These are phyloP conservation scores for Chlorodrepanis virens DNA, from an alignment of 2,113 vertebrate species.

Conservation along the genomic window DNA sequence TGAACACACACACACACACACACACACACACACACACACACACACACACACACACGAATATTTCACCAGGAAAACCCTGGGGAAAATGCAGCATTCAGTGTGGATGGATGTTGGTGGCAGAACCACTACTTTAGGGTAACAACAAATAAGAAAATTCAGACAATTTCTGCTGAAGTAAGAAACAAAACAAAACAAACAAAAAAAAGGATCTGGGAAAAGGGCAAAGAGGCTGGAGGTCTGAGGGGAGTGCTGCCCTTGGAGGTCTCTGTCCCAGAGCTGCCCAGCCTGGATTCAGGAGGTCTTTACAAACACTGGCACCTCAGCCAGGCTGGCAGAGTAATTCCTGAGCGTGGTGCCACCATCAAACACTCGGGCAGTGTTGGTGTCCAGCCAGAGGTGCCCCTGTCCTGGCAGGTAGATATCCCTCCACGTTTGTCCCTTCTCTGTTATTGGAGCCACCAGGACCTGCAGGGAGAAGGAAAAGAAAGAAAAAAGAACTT, in stretches of 20 bases:
- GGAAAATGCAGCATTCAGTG: accelerated
- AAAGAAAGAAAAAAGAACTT: neutral
- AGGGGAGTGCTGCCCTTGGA: neutral
- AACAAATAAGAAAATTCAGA: neutral
- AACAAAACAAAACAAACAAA: neutral
- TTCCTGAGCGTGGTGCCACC: conserved; percentile 83
- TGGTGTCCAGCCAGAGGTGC: conserved; percentile 82
- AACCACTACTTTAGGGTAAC: neutral
- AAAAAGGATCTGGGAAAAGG: neutral
- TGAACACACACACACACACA: neutral
- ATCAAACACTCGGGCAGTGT: conserved; percentile 78
- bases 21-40: neutral
- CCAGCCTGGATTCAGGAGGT: neutral
- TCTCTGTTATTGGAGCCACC: conserved; percentile 85
- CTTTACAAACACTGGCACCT: conserved; percentile 82
- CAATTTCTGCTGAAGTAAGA: neutral
- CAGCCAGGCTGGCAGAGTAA: conserved; percentile 77
- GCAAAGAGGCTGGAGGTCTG: neutral
- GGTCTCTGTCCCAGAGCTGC: neutral
- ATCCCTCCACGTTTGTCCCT: conserved; percentile 76
- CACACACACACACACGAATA: too few species aligned
- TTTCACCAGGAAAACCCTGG: neutral
- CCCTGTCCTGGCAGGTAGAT: conserved; percentile 84
- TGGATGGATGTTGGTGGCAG: neutral
- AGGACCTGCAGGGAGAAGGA: conserved; percentile 74